These are phyloP conservation scores for Tokudaia muenninki DNA, from an alignment of 2,797 vertebrate species.

Conservation along the genomic window DNA sequence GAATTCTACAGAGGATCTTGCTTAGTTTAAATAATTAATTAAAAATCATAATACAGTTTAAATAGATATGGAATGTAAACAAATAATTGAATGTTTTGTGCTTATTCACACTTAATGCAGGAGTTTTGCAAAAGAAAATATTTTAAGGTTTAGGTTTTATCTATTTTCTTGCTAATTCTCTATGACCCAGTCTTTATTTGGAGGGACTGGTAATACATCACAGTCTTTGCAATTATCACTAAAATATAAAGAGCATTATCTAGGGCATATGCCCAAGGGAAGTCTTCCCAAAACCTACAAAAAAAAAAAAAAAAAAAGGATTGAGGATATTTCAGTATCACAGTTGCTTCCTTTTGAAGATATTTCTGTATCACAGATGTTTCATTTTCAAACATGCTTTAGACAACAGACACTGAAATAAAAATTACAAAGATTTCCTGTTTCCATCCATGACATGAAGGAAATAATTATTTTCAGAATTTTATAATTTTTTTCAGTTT, in stretches of 20 bases:
- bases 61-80: background rate
- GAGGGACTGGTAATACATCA: background rate
- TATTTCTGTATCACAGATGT: conserved; percentile 81
- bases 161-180: background rate
- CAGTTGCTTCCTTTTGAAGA: conserved; percentile 78
- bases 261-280: conserved; percentile 76
- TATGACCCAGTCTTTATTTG: background rate
- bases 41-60: background rate
- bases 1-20: background rate
- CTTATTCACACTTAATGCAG: background rate
- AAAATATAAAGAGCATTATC: conserved; percentile 57
- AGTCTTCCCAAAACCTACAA: conserved; percentile 64
- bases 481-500: conserved; percentile 38
- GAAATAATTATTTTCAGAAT: conserved; percentile 60
- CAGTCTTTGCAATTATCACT: conserved; percentile 50
- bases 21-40: background rate
- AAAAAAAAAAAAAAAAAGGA: conserved; percentile 58
- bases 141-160: background rate
- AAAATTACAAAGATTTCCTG: conserved; percentile 62
- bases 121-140: conserved; percentile 9
- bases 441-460: conserved; percentile 48
- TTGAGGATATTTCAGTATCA: conserved; percentile 74
- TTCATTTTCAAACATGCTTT: conserved; percentile 74
- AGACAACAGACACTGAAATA: conserved; percentile 57
- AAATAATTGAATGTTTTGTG: background rate